Percentiles rank a stretch among this genome's conserved stretches.
These are phyloP conservation scores for Fundulus diaphanus DNA, from an alignment of 2,797 vertebrate genomes.

Conservation along the genomic window DNA sequence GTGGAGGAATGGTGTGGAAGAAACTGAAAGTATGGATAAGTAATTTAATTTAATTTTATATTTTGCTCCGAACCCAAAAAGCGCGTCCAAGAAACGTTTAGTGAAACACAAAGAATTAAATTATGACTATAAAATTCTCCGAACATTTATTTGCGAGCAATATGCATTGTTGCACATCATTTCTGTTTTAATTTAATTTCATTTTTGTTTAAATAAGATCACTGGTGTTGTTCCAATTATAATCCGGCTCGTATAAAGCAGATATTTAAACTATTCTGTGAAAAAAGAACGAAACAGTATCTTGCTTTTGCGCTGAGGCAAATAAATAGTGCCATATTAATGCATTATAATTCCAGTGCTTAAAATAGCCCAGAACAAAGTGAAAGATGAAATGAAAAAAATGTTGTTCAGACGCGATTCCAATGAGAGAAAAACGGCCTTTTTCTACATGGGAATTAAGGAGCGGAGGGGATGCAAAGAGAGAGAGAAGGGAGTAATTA, in stretches of 20 bases:
- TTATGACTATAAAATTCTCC: not conserved
- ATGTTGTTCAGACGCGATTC: not conserved
- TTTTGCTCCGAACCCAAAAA: too few species aligned
- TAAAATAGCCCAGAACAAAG: not conserved
- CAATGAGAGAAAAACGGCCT: not conserved
- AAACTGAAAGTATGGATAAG: not conserved
- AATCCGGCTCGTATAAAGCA: not conserved
- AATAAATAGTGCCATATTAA: not conserved
- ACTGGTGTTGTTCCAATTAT: not conserved
- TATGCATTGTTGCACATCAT: not conserved
- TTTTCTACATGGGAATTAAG: not conserved
- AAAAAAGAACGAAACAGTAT: not conserved
- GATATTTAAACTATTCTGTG: not conserved
- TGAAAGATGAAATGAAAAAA: not conserved
- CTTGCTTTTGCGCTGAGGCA: not conserved
- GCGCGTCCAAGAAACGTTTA: not conserved
- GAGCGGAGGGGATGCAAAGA: not conserved
- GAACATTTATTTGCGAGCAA: not conserved
- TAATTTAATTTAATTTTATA: too few species aligned
- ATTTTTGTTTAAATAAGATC: not conserved
- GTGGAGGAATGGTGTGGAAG: not conserved
- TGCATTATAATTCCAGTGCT: not conserved
- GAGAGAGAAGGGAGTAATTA: slow-evolving; percentile 8
- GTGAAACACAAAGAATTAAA: not conserved
- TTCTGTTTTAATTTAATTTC: not conserved